Conservation (phyloP, 2,113 vertebrate genomes). For the pig (Sus scrofa) region T2T-Sscrofa CM000826.6:20452501-20453000, state of each 20-base stretch:
- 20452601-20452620: slow-evolving; percentile 17
- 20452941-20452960: too few species aligned
- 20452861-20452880: neutral
- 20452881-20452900: neutral
- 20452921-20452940: too few species aligned
- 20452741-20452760: neutral
- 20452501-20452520: neutral
- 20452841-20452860: slow-evolving; percentile 4
- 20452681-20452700: neutral
- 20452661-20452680: neutral
- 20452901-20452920: neutral
- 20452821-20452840: neutral
- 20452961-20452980: too few species aligned
- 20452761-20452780: slow-evolving; percentile 20
- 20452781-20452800: neutral
- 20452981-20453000: too few species aligned
- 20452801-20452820: neutral
- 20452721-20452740: neutral
- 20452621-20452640: neutral
- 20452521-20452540: neutral
- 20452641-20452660: neutral
- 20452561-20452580: neutral
- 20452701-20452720: neutral
- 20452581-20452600: neutral
- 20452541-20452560: neutral